Percentiles rank a stretch among this genome's conserved stretches.
These are phyloP conservation scores for Aplodontia rufa DNA, from an alignment of 2,113 vertebrate genomes.

Conservation along the genomic window DNA sequence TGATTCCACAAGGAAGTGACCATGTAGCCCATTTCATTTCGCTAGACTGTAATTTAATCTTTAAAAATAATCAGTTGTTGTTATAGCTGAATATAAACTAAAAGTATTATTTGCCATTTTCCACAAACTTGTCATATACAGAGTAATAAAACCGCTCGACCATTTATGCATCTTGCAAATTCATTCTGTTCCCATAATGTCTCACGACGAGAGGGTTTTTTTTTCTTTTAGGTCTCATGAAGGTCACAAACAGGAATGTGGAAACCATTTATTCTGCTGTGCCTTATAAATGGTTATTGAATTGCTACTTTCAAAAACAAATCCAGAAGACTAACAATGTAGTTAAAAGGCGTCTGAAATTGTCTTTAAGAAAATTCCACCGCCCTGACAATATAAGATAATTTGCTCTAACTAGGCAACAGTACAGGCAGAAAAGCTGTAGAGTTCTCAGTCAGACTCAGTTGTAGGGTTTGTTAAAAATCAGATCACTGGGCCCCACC, in stretches of 20 bases:
- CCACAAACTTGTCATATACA: conserved; percentile 52
- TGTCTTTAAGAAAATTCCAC: conserved; percentile 48
- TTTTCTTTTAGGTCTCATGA: conserved; percentile 17
- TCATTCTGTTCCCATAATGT: conserved; percentile 49
- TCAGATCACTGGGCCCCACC: neutral
- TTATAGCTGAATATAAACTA: conserved; percentile 47
- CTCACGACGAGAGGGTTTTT: neutral
- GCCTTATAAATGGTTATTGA: neutral
- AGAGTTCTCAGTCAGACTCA: neutral
- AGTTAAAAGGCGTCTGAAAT: conserved; percentile 43
- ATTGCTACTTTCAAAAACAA: conserved; percentile 17
- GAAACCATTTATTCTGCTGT: conserved; percentile 32
- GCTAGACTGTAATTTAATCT: conserved; percentile 70
- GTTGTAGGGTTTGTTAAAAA: neutral
- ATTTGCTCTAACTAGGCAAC: neutral
- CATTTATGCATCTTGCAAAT: conserved; percentile 45
- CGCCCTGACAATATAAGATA: neutral
- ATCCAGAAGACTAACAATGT: conserved; percentile 12
- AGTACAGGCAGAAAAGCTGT: neutral
- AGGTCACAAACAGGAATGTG: conserved; percentile 47
- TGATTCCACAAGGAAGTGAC: conserved; percentile 63
- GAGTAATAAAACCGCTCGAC: conserved; percentile 52
- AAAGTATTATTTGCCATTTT: conserved; percentile 62
- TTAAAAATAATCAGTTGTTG: conserved; percentile 64
- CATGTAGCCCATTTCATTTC: conserved; percentile 65